Evolutionary conservation across 2,888 invertebrate genomes (phyloP).

Genomic region (Lycophotia porphyrea): DNA sequence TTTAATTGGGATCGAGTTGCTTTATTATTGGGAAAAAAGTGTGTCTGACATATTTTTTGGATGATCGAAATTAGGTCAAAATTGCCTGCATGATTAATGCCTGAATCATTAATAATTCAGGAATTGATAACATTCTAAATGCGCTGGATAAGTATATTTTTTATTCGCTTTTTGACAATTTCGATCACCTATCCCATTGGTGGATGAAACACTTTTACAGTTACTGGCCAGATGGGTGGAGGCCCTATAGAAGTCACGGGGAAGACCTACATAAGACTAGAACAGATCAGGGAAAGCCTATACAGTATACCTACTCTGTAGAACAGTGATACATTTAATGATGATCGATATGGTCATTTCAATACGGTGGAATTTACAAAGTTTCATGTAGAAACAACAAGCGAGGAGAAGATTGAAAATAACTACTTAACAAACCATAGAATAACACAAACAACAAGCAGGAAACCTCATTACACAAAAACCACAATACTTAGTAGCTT

Average conservation of each 20-base stretch:
- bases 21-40: slow-evolving; percentile 51
- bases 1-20: slow-evolving; percentile 66
- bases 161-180: background rate
- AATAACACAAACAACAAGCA: slow-evolving; percentile 46
- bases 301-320: background rate
- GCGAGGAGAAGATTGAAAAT: background rate
- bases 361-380: background rate
- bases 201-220: background rate
- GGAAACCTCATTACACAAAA: slow-evolving; percentile 58
- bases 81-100: background rate
- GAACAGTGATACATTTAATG: background rate
- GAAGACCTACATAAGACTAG: background rate
- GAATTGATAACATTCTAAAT: background rate
- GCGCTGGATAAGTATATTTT: background rate
- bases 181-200: background rate
- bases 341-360: background rate
- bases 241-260: no score
- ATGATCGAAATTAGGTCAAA: slow-evolving; percentile 13
- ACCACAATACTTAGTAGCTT: slow-evolving; percentile 55
- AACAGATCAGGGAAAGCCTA: background rate
- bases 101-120: background rate
- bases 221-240: background rate
- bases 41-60: slow-evolving; percentile 12
- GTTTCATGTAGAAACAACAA: background rate
- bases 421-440: slow-evolving; percentile 14